phyloP scores from a whole-genome alignment of 2,888 invertebrate species.

The Meghimatium bilineatum region DNA sequence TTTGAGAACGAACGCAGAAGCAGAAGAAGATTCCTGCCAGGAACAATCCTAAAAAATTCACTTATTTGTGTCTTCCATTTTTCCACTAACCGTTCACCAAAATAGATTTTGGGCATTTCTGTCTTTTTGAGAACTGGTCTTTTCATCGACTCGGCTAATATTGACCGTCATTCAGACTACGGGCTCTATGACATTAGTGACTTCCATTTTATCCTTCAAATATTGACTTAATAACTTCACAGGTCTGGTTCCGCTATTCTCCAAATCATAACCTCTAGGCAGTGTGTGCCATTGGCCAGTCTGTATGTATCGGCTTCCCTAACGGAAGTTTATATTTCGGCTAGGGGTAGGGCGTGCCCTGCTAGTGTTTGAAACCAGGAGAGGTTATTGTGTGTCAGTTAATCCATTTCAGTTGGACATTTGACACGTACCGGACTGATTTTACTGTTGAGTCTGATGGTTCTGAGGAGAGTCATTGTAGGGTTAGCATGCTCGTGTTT shows the following conservation, averaged over 20 bases:
- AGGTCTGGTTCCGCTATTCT: neutral
- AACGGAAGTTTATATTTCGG: neutral
- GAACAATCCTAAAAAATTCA: too few relatives aligned
- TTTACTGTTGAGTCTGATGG: neutral
- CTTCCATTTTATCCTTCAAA: conserved; percentile 32
- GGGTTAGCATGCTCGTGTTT: neutral
- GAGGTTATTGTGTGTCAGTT: neutral
- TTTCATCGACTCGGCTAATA: conserved; percentile 8
- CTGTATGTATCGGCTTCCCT: neutral
- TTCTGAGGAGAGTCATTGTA: neutral
- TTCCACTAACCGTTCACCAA: too few relatives aligned
- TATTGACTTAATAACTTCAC: conserved; percentile 10
- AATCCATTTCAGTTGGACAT: neutral
- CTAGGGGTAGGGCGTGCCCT: neutral
- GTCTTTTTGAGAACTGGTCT: neutral
- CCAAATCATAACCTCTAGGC: neutral
- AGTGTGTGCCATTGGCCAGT: neutral
- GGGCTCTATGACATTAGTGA: conserved; percentile 13
- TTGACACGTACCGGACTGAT: neutral
- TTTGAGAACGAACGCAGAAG: too few relatives aligned
- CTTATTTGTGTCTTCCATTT: too few relatives aligned
- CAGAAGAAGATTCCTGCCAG: too few relatives aligned
- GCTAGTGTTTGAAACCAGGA: neutral
- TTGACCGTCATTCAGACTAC: neutral
- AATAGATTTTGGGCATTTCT: too few relatives aligned